Percentiles rank a stretch among this genome's conserved stretches.
These are phyloP conservation scores for Eretmochelys imbricata DNA, from an alignment of 2,113 vertebrate genomes.

Conservation along the genomic window DNA sequence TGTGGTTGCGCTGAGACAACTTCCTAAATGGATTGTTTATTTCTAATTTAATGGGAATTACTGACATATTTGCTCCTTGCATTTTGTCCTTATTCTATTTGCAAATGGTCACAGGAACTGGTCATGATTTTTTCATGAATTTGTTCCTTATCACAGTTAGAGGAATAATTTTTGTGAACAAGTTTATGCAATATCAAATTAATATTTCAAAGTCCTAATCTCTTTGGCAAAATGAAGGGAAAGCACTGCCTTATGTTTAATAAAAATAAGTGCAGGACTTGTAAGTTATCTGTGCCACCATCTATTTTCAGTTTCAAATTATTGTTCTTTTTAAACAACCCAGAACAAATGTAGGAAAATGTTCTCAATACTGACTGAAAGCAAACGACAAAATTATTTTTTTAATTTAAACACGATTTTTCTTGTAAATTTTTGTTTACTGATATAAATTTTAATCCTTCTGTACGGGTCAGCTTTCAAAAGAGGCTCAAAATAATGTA, in stretches of 20 bases:
- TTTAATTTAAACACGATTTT: neutral
- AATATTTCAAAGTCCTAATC: neutral
- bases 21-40: neutral
- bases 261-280: neutral
- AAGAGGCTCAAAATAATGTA: neutral
- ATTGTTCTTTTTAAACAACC: neutral
- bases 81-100: neutral
- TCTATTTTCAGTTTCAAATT: neutral
- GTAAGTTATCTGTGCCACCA: neutral
- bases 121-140: neutral
- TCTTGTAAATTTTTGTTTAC: neutral
- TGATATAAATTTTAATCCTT: neutral
- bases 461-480: neutral
- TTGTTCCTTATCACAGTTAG: neutral
- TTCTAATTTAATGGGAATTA: neutral
- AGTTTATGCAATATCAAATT: neutral
- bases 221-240: neutral
- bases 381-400: neutral
- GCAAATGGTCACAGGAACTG: neutral
- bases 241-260: neutral
- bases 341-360: neutral
- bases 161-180: neutral
- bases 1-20: neutral
- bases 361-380: neutral
- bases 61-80: rapidly evolving